Conservation (phyloP, 2,888 invertebrate genomes). For the Fragum whitleyi region DNA sequence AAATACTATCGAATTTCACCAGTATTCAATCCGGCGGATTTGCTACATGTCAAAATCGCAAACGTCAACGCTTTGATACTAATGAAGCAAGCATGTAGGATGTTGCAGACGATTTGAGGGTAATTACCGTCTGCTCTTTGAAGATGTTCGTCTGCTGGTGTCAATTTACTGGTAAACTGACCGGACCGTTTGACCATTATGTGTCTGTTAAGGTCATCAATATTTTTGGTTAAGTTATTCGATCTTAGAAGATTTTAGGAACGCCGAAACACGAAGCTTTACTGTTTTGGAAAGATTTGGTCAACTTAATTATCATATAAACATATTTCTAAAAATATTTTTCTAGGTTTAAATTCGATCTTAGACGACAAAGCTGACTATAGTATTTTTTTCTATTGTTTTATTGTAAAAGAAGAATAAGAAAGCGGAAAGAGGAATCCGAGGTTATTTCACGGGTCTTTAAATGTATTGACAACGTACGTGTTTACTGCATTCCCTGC, state of each 20-base stretch:
- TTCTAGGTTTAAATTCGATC: too few relatives aligned
- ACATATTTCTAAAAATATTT: too few relatives aligned
- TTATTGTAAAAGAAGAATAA: too few relatives aligned
- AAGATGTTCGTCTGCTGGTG: conserved; percentile 27
- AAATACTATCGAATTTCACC: conserved; percentile 15
- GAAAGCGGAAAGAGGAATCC: background rate
- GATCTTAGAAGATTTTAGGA: background rate
- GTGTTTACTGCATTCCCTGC: background rate
- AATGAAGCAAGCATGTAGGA: conserved; percentile 43
- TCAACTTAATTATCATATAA: too few relatives aligned
- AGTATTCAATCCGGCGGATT: background rate
- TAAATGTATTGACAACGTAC: conserved; percentile 3
- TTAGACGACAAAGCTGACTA: too few relatives aligned
- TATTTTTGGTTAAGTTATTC: background rate
- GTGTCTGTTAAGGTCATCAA: conserved; percentile 17
- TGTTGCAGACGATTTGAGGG: conserved; percentile 41
- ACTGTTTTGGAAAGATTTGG: too few relatives aligned
- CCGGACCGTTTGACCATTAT: conserved; percentile 9
- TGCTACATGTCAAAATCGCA: conserved; percentile 29
- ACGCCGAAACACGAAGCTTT: background rate
- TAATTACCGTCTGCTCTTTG: conserved; percentile 41
- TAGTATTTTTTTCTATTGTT: too few relatives aligned
- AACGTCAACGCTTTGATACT: conserved; percentile 45
- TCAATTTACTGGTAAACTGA: conserved; percentile 35
- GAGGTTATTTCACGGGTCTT: conserved; percentile 8